A percentile compares a stretch with the other conserved stretches of the same genome.
Evolutionary conservation across 2,888 invertebrate genomes (phyloP).

Genomic region (Torymus auratus): DNA sequence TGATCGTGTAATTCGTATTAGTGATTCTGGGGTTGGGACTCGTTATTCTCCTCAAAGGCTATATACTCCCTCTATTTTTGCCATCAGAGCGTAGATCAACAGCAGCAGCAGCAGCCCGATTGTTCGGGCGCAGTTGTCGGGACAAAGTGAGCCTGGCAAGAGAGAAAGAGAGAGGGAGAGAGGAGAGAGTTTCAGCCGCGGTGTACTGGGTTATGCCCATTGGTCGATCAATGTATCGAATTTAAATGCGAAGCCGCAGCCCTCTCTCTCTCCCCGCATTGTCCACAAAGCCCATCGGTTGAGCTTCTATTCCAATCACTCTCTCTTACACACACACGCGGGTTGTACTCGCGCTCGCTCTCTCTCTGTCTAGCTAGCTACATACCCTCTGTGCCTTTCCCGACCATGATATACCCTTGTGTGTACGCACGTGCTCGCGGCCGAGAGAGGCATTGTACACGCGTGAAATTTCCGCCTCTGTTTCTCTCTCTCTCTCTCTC

Average conservation of each 20-base stretch:
- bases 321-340: background rate
- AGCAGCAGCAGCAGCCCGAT: background rate
- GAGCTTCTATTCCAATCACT: background rate
- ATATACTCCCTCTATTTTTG: too few species aligned
- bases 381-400: background rate
- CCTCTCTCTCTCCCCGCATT: conserved; percentile 25
- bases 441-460: background rate
- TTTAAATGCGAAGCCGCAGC: conserved; percentile 52
- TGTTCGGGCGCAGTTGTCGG: too few species aligned
- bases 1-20: too few species aligned
- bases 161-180: too few species aligned
- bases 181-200: too few species aligned
- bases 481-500: background rate
- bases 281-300: background rate
- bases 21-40: too few species aligned
- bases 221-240: conserved; percentile 53
- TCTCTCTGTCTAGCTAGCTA: background rate
- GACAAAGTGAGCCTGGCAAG: too few species aligned
- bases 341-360: background rate
- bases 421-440: background rate
- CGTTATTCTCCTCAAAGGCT: too few species aligned
- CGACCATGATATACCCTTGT: conserved; percentile 10
- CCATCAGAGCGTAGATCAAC: background rate
- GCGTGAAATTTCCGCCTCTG: conserved; percentile 29
- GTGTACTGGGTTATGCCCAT: conserved; percentile 9